Base-by-base conservation (phyloP, 2,888 invertebrate species). In the Adelphocoris suturalis region DNA sequence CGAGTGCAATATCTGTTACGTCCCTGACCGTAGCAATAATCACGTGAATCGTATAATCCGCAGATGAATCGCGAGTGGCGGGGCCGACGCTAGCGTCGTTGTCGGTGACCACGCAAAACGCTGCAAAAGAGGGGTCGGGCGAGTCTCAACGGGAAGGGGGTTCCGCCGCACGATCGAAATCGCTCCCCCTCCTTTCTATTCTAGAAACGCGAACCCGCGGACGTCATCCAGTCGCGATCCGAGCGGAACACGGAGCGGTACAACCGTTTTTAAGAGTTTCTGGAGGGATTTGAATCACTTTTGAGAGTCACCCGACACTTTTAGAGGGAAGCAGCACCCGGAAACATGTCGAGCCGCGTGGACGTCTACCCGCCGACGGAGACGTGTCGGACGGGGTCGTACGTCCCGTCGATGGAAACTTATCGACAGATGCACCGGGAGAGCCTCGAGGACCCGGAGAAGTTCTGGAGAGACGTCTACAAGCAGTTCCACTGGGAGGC, bases 401-500 rank as follows among this genome's bases (percentile, higher is more conserved):
- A 96, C 93, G 95, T 97, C 92, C 95, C 95, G 86, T 95, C 95
- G 90, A 95, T 97, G 94, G 95, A 95, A 37, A 95, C 97, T 92
- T 99, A 99, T 93, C 94, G 95, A 92, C 95, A 96, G 92, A 96
- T 98, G 96, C 96, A 99, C 93, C 95, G 96, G 92, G 95, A 96
- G 93, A 99, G 99, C 0, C 94, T 99, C 91, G 96, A 97, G 87
- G 95, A 97, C 92, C 98, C 99, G 0, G 96, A 96, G 92, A 95
- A 95, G 90, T 99, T 99, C 94, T 99, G 99, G 99, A 96, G 96
- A 46, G 96, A 97, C 92, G 96, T 99, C 92, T 82, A 88, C 82
- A 96, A 97, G 92, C 96, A 98, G 93, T 98, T 99, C 93, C 96
- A 98, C 93, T 99, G 99, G 97, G 97, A 98, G 93, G 96, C 96